Percentiles rank a stretch among this genome's conserved stretches.
Evolutionary conservation across 2,888 invertebrate genomes (phyloP).

Genomic region (Alloplasta piceator): DNA sequence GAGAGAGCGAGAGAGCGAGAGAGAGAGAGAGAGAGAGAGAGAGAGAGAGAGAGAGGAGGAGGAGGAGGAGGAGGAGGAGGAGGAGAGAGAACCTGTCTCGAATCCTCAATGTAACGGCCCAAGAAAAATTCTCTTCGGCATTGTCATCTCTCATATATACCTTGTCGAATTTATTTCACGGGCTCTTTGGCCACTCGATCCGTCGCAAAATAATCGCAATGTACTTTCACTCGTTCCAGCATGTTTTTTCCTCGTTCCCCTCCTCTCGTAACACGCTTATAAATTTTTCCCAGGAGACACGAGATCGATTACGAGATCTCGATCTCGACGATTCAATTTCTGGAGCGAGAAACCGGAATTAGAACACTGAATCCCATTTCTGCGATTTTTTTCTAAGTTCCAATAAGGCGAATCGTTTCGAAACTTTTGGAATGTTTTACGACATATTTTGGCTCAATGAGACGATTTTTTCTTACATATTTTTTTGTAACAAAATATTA

Average conservation of each 20-base stretch:
- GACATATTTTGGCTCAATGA: no score
- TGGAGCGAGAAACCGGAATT: no score
- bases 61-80: conserved; percentile 6
- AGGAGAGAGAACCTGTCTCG: conserved; percentile 36
- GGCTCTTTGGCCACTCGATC: conserved; percentile 25
- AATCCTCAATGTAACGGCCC: conserved; percentile 23
- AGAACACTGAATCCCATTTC: no score
- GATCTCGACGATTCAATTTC: no score
- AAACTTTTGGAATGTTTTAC: no score
- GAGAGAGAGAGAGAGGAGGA: not conserved
- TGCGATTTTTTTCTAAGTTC: no score
- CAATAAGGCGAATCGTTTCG: no score
- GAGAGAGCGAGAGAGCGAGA: not conserved
- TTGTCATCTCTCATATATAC: conserved; percentile 38
- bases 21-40: conserved; percentile 4
- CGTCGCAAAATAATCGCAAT: not conserved
- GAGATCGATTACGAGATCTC: not conserved
- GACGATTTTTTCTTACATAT: no score
- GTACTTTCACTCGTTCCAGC: conserved; percentile 41
- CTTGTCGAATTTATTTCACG: conserved; percentile 49
- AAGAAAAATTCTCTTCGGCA: conserved; percentile 38
- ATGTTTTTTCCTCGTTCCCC: conserved; percentile 7
- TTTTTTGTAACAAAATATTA: no score
- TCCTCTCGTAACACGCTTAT: not conserved
- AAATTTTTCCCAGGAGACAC: not conserved